These are phyloP conservation scores for Coracopsis vasa DNA, from an alignment of 2,113 vertebrate genomes.

Conservation along the genomic window DNA sequence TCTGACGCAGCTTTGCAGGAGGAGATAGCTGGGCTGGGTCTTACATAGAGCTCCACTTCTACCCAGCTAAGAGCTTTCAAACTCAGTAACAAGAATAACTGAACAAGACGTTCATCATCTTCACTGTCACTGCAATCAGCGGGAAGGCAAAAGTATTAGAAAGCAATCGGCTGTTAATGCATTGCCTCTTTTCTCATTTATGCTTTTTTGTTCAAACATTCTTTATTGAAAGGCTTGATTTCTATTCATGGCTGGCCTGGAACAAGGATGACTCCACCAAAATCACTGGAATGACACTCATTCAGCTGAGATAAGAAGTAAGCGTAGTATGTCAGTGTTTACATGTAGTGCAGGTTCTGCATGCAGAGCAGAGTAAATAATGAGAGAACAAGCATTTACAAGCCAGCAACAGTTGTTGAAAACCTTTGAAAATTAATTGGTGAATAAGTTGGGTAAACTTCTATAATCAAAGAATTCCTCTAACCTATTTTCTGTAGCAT, in stretches of 20 bases:
- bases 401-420: background rate
- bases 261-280: background rate
- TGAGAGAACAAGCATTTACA: conserved; percentile 14
- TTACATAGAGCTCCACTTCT: background rate
- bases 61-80: background rate
- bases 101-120: background rate
- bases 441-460: background rate
- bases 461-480: conserved; percentile 31
- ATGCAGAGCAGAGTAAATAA: background rate
- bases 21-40: background rate
- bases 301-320: background rate
- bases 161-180: background rate
- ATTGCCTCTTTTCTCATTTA: background rate
- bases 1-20: background rate
- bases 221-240: background rate
- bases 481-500: conserved; percentile 34
- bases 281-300: background rate
- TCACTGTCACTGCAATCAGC: background rate
- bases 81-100: background rate
- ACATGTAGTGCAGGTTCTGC: background rate
- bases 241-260: background rate
- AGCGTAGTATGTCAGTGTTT: background rate
- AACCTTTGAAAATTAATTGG: conserved; percentile 55
- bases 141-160: background rate
- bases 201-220: background rate